These are phyloP conservation scores for Agrilus cyanescens DNA, from an alignment of 2,888 invertebrate species.

Conservation along the genomic window DNA sequence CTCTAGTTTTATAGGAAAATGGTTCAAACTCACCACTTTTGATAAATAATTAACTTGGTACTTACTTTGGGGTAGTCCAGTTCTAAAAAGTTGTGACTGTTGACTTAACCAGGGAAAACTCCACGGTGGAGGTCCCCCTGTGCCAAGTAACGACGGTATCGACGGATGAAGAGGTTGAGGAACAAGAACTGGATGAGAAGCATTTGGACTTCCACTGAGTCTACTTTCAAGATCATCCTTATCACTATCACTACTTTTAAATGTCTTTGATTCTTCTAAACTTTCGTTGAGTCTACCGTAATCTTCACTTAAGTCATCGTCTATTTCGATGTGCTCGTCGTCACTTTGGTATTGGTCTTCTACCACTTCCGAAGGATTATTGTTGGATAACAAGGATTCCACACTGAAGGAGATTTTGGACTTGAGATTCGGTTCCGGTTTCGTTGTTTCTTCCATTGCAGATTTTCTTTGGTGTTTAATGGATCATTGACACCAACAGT, in stretches of 20 bases:
- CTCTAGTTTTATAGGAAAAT: too few relatives aligned
- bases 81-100: constrained; percentile 48
- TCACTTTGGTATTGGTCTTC: constrained; percentile 10
- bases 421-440: constrained; percentile 36
- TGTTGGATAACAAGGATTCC: constrained; percentile 47
- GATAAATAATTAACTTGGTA: constrained; percentile 13
- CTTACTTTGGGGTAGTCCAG: constrained; percentile 49
- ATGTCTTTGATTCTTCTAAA: constrained; percentile 33
- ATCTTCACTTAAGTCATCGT: constrained; percentile 42
- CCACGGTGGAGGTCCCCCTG: constrained; percentile 40
- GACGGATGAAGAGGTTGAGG: constrained; percentile 54
- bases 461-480: background rate
- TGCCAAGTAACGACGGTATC: constrained; percentile 42
- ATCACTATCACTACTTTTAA: constrained; percentile 22
- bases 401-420: constrained; percentile 65
- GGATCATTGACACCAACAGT: too few relatives aligned
- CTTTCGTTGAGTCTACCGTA: constrained; percentile 29
- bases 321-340: constrained; percentile 29
- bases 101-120: constrained; percentile 49
- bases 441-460: constrained; percentile 26
- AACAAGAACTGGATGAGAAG: constrained; percentile 48
- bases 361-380: constrained; percentile 12
- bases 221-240: constrained; percentile 33
- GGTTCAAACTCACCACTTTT: too few relatives aligned
- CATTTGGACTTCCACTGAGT: constrained; percentile 38